phyloP scores from a whole-genome alignment of 2,888 invertebrate species.

The Scaptomyza flava region DNA sequence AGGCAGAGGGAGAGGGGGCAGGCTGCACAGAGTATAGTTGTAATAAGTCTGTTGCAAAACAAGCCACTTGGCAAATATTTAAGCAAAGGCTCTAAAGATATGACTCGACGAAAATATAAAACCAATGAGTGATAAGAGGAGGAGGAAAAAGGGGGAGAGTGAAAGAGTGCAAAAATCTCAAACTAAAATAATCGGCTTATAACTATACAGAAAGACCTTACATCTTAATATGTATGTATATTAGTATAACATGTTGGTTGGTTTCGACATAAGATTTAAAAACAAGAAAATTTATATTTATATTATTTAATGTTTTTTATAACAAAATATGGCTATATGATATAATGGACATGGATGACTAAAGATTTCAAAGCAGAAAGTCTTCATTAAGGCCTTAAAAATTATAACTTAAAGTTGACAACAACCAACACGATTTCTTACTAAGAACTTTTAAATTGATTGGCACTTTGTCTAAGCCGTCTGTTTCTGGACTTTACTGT shows the following conservation, averaged over 20 bases:
- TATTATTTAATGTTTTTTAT: too few relatives aligned
- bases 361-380: background rate
- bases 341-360: background rate
- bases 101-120: conserved; percentile 7
- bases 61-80: conserved; percentile 68
- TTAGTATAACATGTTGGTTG: background rate
- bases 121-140: background rate
- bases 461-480: conserved; percentile 11
- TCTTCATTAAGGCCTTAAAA: too few relatives aligned
- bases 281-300: background rate
- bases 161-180: background rate
- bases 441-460: conserved; percentile 21
- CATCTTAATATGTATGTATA: background rate
- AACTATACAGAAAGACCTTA: background rate
- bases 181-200: conserved; percentile 27
- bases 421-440: background rate
- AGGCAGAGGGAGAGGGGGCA: background rate
- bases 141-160: too few relatives aligned
- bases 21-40: conserved; percentile 2
- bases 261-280: background rate
- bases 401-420: background rate
- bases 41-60: conserved; percentile 54
- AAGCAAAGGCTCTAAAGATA: conserved; percentile 26
- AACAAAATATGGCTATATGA: too few relatives aligned
- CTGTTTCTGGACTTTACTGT: conserved; percentile 15